Conservation (phyloP, 2,888 invertebrate species). For the Plagodis pulveraria region DNA sequence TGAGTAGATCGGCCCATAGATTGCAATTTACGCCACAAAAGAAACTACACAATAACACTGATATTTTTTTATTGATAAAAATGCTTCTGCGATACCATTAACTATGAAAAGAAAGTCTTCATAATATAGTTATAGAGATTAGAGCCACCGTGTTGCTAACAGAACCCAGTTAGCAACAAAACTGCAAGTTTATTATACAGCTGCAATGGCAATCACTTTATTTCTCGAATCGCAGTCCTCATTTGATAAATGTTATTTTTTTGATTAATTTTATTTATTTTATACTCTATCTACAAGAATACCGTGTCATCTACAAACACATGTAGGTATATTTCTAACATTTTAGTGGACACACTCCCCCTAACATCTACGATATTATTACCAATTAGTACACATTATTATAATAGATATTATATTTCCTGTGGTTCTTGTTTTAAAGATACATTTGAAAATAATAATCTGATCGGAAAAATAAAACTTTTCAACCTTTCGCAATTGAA, state of each 20-base stretch:
- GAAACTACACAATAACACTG: slow-evolving; percentile 61
- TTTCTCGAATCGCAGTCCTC: neutral
- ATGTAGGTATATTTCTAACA: slow-evolving; percentile 40
- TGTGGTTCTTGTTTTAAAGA: slow-evolving; percentile 17
- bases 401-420: slow-evolving; percentile 12
- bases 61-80: neutral
- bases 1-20: slow-evolving; percentile 52
- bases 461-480: slow-evolving; percentile 19
- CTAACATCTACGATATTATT: slow-evolving; percentile 52
- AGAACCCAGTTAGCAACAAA: too few species aligned
- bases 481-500: too few species aligned
- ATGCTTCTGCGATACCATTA: too few species aligned
- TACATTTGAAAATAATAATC: slow-evolving; percentile 11
- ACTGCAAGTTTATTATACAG: too few species aligned
- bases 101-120: too few species aligned
- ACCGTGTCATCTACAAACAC: slow-evolving; percentile 43
- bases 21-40: slow-evolving; percentile 54
- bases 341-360: slow-evolving; percentile 58
- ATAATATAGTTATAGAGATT: too few species aligned
- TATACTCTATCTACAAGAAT: slow-evolving; percentile 46
- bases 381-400: slow-evolving; percentile 42
- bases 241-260: slow-evolving; percentile 17
- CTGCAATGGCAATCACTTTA: too few species aligned
- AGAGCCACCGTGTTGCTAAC: too few species aligned
- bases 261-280: slow-evolving; percentile 40